phyloP scores from a whole-genome alignment of 2,888 invertebrate genomes.

The Scaptodrosophila latifasciaeformis region DNA sequence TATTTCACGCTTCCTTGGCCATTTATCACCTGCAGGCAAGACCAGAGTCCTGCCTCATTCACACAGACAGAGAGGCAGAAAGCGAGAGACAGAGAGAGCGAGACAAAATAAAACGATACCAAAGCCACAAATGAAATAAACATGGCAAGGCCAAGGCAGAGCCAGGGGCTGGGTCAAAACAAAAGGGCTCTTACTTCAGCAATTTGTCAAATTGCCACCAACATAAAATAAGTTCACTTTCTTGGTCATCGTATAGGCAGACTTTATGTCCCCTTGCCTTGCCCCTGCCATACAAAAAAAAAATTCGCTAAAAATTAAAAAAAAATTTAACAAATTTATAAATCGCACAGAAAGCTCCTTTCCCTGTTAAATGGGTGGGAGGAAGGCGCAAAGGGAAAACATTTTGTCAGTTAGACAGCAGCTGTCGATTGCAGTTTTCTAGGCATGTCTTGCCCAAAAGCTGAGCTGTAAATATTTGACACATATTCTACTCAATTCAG shows the following conservation, averaged over 20 bases:
- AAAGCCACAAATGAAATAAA: conserved; percentile 46
- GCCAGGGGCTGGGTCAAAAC: conserved; percentile 31
- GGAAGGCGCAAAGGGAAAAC: too few relatives aligned
- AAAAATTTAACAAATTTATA: conserved; percentile 50
- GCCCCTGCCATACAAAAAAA: conserved; percentile 34
- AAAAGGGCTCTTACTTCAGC: conserved; percentile 49
- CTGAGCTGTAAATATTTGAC: conserved; percentile 4
- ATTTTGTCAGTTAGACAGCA: neutral
- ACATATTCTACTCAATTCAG: neutral
- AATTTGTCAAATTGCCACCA: conserved; percentile 67
- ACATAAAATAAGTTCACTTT: too few relatives aligned
- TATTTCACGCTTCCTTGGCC: conserved; percentile 57
- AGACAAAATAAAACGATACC: conserved; percentile 15
- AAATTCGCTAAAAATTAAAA: conserved; percentile 51
- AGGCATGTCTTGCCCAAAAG: neutral
- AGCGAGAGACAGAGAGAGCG: too few relatives aligned
- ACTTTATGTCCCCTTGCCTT: too few relatives aligned
- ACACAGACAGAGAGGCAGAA: neutral
- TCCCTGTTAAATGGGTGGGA: too few relatives aligned
- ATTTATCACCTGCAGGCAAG: conserved; percentile 61
- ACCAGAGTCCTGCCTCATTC: conserved; percentile 6
- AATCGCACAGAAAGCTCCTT: conserved; percentile 6
- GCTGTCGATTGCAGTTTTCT: neutral
- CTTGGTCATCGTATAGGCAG: conserved; percentile 33
- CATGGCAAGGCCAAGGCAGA: conserved; percentile 3